Percentiles rank a stretch among this genome's conserved stretches.
Evolutionary conservation across 2,113 vertebrate species (phyloP).

Genomic region (Abramis brama): DNA sequence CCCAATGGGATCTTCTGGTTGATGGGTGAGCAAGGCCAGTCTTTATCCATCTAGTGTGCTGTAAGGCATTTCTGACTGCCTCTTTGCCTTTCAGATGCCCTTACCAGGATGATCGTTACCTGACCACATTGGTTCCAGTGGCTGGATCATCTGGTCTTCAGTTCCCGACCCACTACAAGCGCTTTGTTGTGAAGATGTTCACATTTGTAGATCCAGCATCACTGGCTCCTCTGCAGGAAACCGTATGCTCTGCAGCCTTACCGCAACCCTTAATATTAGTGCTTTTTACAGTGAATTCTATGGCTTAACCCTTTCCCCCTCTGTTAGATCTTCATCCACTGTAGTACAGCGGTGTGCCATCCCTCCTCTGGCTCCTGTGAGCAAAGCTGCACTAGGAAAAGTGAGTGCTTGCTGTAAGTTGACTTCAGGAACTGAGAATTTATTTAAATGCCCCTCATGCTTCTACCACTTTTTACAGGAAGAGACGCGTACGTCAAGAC

Average conservation of each 20-base stretch:
- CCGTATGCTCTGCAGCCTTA: conserved; percentile 52
- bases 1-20: conserved; percentile 76
- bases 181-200: conserved; percentile 75
- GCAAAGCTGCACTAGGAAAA: neutral
- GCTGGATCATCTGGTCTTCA: conserved; percentile 45
- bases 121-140: conserved; percentile 58
- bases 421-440: too few relatives aligned
- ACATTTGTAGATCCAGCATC: conserved; percentile 61
- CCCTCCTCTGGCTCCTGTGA: neutral
- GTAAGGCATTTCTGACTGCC: neutral
- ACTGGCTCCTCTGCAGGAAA: conserved; percentile 51
- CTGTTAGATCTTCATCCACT: conserved; percentile 52
- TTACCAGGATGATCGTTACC: conserved; percentile 64
- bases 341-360: conserved; percentile 15
- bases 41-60: neutral
- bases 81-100: conserved; percentile 64
- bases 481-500: conserved; percentile 48
- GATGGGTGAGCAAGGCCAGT: conserved; percentile 61
- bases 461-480: conserved; percentile 51
- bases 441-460: neutral
- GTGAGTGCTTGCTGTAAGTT: neutral
- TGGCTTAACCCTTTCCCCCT: conserved; percentile 62
- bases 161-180: conserved; percentile 64
- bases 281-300: neutral
- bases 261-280: neutral